These are phyloP conservation scores for Plagiodera versicolora DNA, from an alignment of 2,888 invertebrate genomes.

Conservation along the genomic window DNA sequence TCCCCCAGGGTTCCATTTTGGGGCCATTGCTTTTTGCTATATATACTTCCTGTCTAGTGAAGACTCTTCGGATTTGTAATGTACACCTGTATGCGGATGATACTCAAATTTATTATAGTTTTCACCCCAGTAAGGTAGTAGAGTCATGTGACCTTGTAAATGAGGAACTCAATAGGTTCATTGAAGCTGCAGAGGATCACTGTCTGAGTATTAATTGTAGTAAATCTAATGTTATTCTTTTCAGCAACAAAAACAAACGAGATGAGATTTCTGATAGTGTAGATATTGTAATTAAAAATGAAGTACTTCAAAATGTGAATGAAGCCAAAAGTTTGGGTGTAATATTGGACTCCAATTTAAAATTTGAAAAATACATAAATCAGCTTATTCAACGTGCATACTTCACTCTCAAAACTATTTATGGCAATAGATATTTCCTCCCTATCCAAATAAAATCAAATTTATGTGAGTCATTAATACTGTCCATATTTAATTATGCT, in stretches of 20 bases:
- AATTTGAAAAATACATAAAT: background rate
- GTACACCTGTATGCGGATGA: too few species aligned
- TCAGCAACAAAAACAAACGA: background rate
- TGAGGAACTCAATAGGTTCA: background rate
- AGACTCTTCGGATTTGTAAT: too few species aligned
- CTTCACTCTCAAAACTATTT: too few species aligned
- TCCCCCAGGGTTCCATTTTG: conserved; percentile 7
- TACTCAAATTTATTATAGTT: too few species aligned
- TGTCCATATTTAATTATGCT: background rate
- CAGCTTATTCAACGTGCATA: background rate
- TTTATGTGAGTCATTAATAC: background rate
- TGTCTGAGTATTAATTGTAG: conserved; percentile 8
- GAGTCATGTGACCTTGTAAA: background rate
- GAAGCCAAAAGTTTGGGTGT: background rate
- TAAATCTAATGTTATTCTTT: conserved; percentile 8
- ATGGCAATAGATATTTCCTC: background rate
- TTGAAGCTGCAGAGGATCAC: background rate
- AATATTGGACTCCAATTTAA: background rate
- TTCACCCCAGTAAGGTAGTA: background rate
- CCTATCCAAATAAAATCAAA: background rate
- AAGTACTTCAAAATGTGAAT: background rate
- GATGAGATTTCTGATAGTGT: too few species aligned
- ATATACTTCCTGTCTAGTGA: too few species aligned
- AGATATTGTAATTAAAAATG: background rate
- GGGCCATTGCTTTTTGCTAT: conserved; percentile 5